These are phyloP conservation scores for Gavialis gangeticus DNA, from an alignment of 2,113 vertebrate genomes.

Conservation along the genomic window DNA sequence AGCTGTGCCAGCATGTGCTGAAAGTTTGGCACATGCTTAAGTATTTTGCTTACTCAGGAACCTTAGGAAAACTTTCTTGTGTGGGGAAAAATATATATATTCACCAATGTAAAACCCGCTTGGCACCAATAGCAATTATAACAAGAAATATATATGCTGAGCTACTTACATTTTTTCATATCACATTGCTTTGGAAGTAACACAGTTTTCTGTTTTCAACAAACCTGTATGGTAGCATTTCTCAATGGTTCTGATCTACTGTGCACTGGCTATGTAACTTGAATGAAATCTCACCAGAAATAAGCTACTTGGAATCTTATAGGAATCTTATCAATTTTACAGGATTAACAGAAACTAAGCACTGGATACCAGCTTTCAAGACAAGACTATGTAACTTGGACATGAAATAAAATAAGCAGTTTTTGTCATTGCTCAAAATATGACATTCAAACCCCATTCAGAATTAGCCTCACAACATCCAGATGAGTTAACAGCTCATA, in stretches of 20 bases:
- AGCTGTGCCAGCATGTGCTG: not conserved
- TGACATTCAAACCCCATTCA: not conserved
- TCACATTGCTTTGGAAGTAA: not conserved
- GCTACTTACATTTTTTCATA: not conserved
- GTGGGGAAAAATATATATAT: not conserved
- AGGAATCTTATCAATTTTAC: accelerated
- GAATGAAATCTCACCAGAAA: not conserved
- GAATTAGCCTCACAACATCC: conserved; percentile 23
- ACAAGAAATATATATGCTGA: not conserved
- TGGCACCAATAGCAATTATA: not conserved
- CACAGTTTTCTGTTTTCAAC: not conserved
- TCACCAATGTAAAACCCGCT: not conserved
- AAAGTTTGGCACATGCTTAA: not conserved
- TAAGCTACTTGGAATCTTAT: accelerated
- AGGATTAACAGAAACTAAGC: not conserved
- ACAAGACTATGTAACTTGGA: not conserved
- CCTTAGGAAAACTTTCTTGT: not conserved
- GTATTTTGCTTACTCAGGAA: not conserved
- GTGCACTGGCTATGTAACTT: not conserved
- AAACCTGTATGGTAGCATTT: accelerated
- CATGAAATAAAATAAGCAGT: not conserved
- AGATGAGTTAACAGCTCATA: conserved; percentile 44
- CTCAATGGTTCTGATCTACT: not conserved
- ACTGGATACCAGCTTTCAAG: not conserved
- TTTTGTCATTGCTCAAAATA: not conserved